Conservation (phyloP, 1,140 invertebrate species). For the Acromyrmex heyeri region DNA sequence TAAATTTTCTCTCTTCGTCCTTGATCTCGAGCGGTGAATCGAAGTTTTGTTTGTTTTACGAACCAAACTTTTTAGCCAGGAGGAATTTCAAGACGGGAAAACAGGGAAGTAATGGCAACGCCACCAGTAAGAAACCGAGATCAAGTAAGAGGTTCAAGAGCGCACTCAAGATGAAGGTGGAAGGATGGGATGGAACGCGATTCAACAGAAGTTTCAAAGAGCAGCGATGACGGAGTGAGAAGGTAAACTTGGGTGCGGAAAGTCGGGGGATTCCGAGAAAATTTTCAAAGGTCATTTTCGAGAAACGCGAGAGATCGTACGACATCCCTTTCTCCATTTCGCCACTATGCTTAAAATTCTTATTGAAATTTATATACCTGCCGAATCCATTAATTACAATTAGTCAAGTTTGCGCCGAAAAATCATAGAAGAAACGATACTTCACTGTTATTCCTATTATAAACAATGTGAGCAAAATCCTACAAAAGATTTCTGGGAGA, state of each 20-base stretch:
- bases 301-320: conserved; percentile 20
- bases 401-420: background rate
- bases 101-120: conserved; percentile 48
- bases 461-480: conserved; percentile 14
- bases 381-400: conserved; percentile 7
- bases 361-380: conserved; percentile 4
- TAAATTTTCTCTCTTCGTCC: conserved; percentile 24
- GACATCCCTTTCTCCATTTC: conserved; percentile 26
- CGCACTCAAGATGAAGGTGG: conserved; percentile 43
- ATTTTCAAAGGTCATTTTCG: conserved; percentile 59
- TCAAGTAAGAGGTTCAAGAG: conserved; percentile 56
- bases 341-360: conserved; percentile 17
- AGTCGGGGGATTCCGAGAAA: conserved; percentile 5
- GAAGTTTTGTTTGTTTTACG: conserved; percentile 42
- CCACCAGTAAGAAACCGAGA: conserved; percentile 45
- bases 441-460: background rate
- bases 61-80: conserved; percentile 28
- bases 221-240: conserved; percentile 46
- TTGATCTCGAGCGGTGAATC: conserved; percentile 40
- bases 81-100: conserved; percentile 44
- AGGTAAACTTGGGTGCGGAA: conserved; percentile 43
- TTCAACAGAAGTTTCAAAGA: conserved; percentile 58
- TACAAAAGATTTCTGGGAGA: conserved; percentile 2
- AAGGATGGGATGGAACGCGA: conserved; percentile 23
- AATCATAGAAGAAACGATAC: background rate